These are phyloP conservation scores for Dasysyrphus albostriatus DNA, from an alignment of 2,888 invertebrate genomes.

Conservation along the genomic window DNA sequence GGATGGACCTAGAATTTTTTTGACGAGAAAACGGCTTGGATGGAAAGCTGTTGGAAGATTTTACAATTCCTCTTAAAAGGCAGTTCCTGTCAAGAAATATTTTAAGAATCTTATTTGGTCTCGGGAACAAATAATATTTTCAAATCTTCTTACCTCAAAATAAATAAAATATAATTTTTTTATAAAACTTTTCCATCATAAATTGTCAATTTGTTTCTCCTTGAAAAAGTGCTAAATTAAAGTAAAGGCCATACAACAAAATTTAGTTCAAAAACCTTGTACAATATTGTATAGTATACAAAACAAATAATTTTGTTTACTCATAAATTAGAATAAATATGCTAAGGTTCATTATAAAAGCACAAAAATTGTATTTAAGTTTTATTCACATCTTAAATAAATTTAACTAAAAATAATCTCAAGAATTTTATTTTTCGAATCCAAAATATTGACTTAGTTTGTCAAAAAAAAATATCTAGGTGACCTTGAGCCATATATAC, in stretches of 20 bases:
- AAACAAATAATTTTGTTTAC: background rate
- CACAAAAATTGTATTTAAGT: background rate
- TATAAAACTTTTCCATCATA: too few relatives aligned
- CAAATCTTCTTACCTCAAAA: too few relatives aligned
- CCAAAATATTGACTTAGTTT: background rate
- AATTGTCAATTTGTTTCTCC: too few relatives aligned
- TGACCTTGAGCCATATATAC: conserved; percentile 20
- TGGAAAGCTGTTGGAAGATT: too few relatives aligned
- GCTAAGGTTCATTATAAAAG: background rate
- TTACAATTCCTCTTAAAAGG: too few relatives aligned
- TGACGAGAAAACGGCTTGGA: too few relatives aligned
- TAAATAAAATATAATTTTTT: too few relatives aligned
- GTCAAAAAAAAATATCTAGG: background rate
- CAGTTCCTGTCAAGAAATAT: too few relatives aligned
- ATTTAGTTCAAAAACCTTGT: background rate
- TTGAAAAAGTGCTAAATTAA: too few relatives aligned
- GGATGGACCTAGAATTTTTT: too few relatives aligned
- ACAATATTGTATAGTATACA: background rate
- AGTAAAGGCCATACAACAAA: background rate
- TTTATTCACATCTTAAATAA: background rate
- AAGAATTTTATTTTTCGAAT: background rate
- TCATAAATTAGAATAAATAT: background rate
- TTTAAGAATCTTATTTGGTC: too few relatives aligned
- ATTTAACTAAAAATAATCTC: background rate
- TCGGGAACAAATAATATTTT: too few relatives aligned